phyloP scores from a whole-genome alignment of 2,113 vertebrate genomes.

The Toxotes jaculatrix region DNA sequence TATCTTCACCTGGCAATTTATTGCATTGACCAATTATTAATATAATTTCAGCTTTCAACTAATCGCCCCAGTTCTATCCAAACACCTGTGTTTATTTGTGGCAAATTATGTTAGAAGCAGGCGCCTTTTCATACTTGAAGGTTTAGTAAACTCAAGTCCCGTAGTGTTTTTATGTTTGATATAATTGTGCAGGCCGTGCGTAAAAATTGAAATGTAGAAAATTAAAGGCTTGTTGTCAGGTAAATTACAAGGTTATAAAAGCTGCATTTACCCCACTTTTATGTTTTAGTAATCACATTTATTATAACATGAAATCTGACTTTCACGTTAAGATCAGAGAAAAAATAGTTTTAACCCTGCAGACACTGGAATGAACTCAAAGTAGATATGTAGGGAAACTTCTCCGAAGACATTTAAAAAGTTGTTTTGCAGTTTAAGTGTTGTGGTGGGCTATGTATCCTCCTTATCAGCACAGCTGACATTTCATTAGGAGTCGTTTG shows the following conservation, averaged over 20 bases:
- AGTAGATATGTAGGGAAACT: not conserved
- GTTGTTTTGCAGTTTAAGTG: constrained; percentile 38
- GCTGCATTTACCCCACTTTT: constrained; percentile 41
- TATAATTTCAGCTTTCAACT: not conserved
- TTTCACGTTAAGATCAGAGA: constrained; percentile 39
- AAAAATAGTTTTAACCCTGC: constrained; percentile 13
- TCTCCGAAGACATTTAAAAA: constrained; percentile 29
- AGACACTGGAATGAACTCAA: not conserved
- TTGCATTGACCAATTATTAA: not conserved
- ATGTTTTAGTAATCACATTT: constrained; percentile 52
- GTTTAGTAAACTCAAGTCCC: not conserved
- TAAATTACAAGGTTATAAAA: constrained; percentile 65
- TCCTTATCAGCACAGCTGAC: constrained; percentile 15
- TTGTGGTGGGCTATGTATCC: constrained; percentile 26
- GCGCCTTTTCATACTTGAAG: not conserved
- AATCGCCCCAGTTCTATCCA: not conserved
- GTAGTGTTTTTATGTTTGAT: constrained; percentile 32
- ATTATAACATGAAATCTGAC: constrained; percentile 39
- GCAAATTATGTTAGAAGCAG: not conserved
- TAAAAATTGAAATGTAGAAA: constrained; percentile 62
- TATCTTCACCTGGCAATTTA: constrained; percentile 38
- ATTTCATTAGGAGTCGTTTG: constrained; percentile 54
- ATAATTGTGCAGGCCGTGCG: constrained; percentile 12
- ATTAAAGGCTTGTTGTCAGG: constrained; percentile 52
- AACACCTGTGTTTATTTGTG: not conserved